Evolutionary conservation across 2,797 vertebrate species (phyloP).

Genomic region (Xerus rutilus): DNA sequence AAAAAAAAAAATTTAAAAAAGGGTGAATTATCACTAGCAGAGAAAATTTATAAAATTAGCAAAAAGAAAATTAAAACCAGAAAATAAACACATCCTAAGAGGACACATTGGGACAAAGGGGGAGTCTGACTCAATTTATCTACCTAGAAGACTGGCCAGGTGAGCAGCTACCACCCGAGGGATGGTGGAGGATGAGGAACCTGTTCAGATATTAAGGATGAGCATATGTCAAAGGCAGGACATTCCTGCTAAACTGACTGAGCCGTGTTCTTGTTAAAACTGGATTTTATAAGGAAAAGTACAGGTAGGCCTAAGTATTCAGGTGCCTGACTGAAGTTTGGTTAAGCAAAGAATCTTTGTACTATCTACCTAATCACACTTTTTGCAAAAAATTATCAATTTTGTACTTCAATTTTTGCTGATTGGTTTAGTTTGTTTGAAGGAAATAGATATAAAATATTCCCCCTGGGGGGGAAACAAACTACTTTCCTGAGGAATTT

Average conservation of each 20-base stretch:
- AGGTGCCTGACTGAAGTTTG: background rate
- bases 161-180: background rate
- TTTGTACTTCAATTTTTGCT: slow-evolving; percentile 32
- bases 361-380: background rate
- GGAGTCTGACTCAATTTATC: background rate
- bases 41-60: slow-evolving; percentile 6
- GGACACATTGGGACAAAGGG: background rate
- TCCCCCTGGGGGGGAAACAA: rapidly evolving
- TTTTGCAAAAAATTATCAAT: background rate
- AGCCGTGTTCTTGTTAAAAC: background rate
- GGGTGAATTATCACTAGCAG: background rate
- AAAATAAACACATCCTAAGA: background rate
- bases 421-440: slow-evolving; percentile 8
- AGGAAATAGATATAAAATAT: background rate
- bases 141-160: background rate
- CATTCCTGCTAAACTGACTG: background rate
- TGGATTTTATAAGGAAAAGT: background rate
- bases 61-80: slow-evolving; percentile 33
- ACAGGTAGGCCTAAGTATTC: background rate
- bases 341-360: background rate
- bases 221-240: background rate
- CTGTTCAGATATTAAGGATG: background rate
- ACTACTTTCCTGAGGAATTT: background rate
- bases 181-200: background rate
- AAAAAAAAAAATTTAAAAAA: too few species aligned